Evolutionary conservation across 2,113 vertebrate species (phyloP), one percentile per base, ranked within the genome.

Genomic region (Sinocyclocheilus anshuiensis): DNA sequence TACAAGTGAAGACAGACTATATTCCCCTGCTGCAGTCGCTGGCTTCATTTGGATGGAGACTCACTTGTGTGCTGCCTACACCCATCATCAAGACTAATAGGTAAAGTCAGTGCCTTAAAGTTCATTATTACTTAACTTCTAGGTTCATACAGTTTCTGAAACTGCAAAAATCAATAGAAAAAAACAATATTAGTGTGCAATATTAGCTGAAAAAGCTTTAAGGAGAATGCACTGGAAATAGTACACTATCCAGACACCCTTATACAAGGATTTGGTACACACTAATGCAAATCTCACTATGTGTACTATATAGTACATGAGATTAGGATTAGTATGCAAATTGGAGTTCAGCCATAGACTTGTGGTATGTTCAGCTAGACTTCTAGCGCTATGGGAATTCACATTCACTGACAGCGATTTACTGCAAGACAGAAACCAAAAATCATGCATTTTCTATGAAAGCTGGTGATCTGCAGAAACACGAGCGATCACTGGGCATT

Each of bases 21-120:
- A 92, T 98, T 61, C 98, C 98, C 0, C 94, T 99, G 90, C 95
- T 99, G 87, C 97, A 97, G 92, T 99, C 98, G 0, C 93, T 99
- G 81, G 98, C 98, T 0, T 78, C 95, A 0, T 99, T 96, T 0
- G 98, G 98, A 79, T 99, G 98, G 98, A 97, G 96, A 89, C 96
- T 99, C 91, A 99, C 96, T 18, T 99, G 98, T 1, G 97, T 99
- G 86, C 95, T 99, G 88, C 96, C 98, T 0, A 99, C 98, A 6
- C 97, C 98, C 0, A 94, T 99, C 29, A 88, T 98, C 92, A 99
- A 96, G 94, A 97, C 95, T 1, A 97, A 97, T 95, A 98, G 97
- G 98, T 99, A 96, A 45, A 24, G 12, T 76, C 1, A 48, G 0
- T 50, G 74, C 36, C 29, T 69, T 20, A 71, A 20, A 39, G n/a